Evolutionary conservation across 1,140 invertebrate species (phyloP), one percentile per base, ranked within the genome.

Genomic region (Tenebrio molitor): DNA sequence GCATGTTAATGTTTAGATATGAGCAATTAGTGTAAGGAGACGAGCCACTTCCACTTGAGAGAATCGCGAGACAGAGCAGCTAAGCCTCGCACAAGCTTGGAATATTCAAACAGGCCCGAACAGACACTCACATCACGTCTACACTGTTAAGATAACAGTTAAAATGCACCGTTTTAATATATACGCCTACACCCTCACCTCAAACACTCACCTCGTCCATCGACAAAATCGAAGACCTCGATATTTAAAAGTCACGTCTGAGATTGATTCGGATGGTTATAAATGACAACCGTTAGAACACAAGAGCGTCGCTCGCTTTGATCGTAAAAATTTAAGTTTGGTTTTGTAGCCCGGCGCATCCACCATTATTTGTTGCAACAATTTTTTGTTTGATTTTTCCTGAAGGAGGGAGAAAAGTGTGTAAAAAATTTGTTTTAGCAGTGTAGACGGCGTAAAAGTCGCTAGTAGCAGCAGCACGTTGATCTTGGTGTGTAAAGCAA

Each of bases 81-180:
- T 78, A 77, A 80, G 74, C 77, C 73, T 77, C 67, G 78, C 78
- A 83, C 83, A 83, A 82, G 82, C 77, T 79, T 83, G 82, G 83
- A 84, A 84, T 84, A 84, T 83, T 83, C 81, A 83, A 84, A 79
- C 80, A 84, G 83, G 78, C 79, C 74, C 73, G 76, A 82, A 82
- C 82, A 83, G 81, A 84, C 81, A 81, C 72, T 65, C 71, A 79
- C 81, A 81, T 81, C 81, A 82, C 81, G 81, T 83, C 81, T 80
- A 79, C 80, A 78, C 81, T 81, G 80, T 82, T 81, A 82, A 76
- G 78, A 79, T 78, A 79, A 78, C 70, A 62, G 10, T 12, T n/a
- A 34, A 74, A 74, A 76, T 66, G 69, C 46, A 74, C 41, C 66
- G 72, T 65, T 67, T 62, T 76, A 71, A 79, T 62, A 79, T 69